Conservation (phyloP, 2,888 invertebrate species). For the Coelopa pilipes region DNA sequence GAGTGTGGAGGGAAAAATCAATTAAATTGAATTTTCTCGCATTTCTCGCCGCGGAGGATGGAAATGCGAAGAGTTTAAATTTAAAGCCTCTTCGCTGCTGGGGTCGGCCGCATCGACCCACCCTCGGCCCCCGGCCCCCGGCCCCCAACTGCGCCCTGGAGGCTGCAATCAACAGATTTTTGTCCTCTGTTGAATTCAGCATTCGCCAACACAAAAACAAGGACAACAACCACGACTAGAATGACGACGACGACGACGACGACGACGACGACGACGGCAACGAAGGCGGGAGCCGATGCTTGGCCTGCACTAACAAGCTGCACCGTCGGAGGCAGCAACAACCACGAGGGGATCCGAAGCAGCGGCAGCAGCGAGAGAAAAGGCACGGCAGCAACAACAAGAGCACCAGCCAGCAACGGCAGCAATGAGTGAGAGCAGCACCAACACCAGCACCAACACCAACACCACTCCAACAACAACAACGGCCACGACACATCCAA, state of each 20-base stretch:
- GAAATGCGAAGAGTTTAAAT: not conserved
- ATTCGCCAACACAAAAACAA: not conserved
- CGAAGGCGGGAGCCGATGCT: no score
- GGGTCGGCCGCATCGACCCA: no score
- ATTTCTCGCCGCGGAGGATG: not conserved
- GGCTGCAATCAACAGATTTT: conserved; percentile 1
- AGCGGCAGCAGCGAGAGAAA: no score
- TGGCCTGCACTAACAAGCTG: no score
- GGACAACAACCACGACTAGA: not conserved
- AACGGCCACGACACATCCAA: not conserved
- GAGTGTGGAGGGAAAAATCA: no score
- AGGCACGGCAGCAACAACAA: no score
- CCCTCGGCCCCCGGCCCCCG: no score
- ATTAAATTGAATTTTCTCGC: conserved; percentile 1
- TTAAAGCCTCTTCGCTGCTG: not conserved
- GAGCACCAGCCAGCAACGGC: not conserved
- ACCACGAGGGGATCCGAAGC: no score
- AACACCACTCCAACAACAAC: not conserved
- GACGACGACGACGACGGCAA: no score
- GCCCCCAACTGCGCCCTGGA: no score
- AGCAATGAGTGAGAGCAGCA: not conserved
- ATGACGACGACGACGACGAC: not conserved
- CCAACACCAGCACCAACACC: not conserved
- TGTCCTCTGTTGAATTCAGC: not conserved
- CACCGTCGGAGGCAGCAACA: no score